Evolutionary conservation across 2,888 invertebrate genomes (phyloP), one percentile per base, ranked within the genome.

Genomic region (Lasioglossum pauxillum): DNA sequence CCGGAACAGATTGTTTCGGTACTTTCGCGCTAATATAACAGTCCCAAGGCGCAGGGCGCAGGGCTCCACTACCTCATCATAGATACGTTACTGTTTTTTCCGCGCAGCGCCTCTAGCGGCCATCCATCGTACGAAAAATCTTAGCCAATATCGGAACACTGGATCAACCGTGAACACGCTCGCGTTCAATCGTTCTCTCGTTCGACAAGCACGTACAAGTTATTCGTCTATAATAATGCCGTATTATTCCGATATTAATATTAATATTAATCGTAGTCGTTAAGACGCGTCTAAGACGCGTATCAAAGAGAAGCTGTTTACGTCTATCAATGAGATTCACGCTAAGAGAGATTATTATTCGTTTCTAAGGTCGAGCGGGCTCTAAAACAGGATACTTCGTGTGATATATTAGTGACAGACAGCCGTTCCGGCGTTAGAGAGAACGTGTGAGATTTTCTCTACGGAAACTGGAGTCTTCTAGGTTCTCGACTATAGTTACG

Each of bases 271-370:
- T 60, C 60, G 27, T 60, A 31, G 31, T 67, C 67, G 19, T 67
- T 19, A 35, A 67, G 14, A 27, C 35, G 35, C 31, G 35, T 67
- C 67, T 67, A 67, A 67, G 67, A 31, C 67, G 31, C 35, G 67
- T 23, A 1, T 8, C 74, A 27, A 67, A 67, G 35, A 79, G 3
- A 83, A 88, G 49, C 31, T 53, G 49, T 88, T 82, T 90, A 93
- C 94, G 93, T 94, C 94, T 94, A 94, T 94, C 94, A 94, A 91
- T 94, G 93, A 94, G 94, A 91, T 92, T 88, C 84, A 85, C 85
- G 76, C 90, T 91, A 90, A 46, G 80, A 85, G 82, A 84, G 35
- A 67, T 67, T 35, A 67, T 67, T 67, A 67, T 83, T 89, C 75
- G 60, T 90, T 69, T 67, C 86, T 91, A 90, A 90, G 35, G 53